phyloP scores from a whole-genome alignment of 2,113 vertebrate genomes.

The Pseudorectes ferrugineus region DNA sequence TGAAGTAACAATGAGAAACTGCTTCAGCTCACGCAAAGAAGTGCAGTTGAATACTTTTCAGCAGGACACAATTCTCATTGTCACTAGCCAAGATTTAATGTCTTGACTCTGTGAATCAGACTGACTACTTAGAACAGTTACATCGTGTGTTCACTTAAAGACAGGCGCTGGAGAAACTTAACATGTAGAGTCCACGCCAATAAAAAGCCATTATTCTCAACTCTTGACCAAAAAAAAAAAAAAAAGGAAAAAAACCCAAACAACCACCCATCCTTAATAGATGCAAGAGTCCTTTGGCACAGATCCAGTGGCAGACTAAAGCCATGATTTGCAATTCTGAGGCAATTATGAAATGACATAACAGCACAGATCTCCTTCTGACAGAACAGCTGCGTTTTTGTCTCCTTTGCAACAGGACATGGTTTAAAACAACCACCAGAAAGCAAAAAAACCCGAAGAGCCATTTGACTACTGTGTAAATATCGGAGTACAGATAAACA shows the following conservation, averaged over 20 bases:
- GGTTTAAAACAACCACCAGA: background rate
- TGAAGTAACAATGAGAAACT: background rate
- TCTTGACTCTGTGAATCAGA: background rate
- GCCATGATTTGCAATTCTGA: slow-evolving; percentile 25
- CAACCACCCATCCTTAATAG: background rate
- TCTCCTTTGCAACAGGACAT: background rate
- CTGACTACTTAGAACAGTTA: background rate
- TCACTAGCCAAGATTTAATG: slow-evolving; percentile 28
- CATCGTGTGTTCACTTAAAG: background rate
- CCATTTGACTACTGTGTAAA: background rate
- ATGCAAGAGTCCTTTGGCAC: slow-evolving; percentile 6
- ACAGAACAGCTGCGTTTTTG: background rate
- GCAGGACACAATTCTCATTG: slow-evolving; percentile 11
- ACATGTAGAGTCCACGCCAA: background rate
- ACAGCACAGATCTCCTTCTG: slow-evolving; percentile 3
- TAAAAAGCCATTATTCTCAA: background rate
- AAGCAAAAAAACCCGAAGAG: background rate
- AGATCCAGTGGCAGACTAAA: background rate
- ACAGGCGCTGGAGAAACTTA: background rate
- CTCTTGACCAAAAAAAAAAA: background rate
- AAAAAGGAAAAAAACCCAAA: background rate
- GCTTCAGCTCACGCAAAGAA: background rate
- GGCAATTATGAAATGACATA: slow-evolving; percentile 47
- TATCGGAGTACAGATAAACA: background rate
- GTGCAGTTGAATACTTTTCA: background rate